Evolutionary conservation across 2,113 vertebrate genomes (phyloP).

Genomic region (Platysteira castanea): DNA sequence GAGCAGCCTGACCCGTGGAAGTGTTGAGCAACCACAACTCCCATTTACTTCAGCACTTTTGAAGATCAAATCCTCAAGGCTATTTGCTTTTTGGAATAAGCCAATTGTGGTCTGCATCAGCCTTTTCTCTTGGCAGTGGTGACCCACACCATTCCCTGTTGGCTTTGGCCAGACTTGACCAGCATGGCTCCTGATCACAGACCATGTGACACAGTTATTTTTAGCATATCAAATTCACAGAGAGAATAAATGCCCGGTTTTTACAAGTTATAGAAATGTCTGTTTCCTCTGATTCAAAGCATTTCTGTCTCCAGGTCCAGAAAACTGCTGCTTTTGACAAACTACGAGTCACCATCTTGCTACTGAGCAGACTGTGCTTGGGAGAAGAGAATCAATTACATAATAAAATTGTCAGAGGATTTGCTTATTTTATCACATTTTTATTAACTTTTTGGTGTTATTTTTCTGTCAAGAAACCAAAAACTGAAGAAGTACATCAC

Average conservation of each 20-base stretch:
- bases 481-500: not conserved
- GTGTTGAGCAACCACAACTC: not conserved
- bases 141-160: not conserved
- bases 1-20: not conserved
- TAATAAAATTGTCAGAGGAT: not conserved
- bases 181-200: not conserved
- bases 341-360: not conserved
- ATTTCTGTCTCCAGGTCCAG: not conserved
- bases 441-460: not conserved
- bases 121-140: not conserved
- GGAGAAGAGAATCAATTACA: not conserved
- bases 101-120: not conserved
- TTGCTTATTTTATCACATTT: not conserved
- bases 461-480: not conserved
- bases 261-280: not conserved
- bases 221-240: not conserved
- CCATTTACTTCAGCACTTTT: constrained; percentile 6
- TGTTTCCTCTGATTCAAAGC: not conserved
- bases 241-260: not conserved
- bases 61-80: not conserved
- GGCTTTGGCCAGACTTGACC: not conserved
- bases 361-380: not conserved
- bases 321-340: not conserved
- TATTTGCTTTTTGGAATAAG: constrained; percentile 1
- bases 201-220: not conserved